Percentiles rank a stretch among this genome's conserved stretches.
Conservation (phyloP, 2,888 invertebrate genomes). For the Balanococcus diminutus region DNA sequence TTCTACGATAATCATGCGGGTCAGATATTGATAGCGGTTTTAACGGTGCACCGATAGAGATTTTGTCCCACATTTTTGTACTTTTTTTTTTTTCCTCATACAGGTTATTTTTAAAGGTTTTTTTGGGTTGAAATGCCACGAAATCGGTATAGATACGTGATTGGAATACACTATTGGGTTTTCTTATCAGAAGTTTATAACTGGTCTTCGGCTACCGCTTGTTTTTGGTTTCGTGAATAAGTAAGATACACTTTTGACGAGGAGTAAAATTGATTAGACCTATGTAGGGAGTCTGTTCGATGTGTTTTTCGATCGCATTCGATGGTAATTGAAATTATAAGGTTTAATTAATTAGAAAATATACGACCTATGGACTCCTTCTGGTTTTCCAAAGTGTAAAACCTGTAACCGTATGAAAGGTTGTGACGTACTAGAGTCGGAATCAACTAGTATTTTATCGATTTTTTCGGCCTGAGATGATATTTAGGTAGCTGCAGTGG, state of each 20-base stretch:
- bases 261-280: background rate
- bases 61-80: constrained; percentile 44
- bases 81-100: background rate
- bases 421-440: background rate
- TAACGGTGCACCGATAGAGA: constrained; percentile 33
- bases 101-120: background rate
- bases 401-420: background rate
- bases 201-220: background rate
- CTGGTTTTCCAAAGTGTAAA: background rate
- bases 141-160: constrained; percentile 3
- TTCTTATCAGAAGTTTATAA: background rate
- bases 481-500: no score
- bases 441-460: background rate
- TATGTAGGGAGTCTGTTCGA: background rate
- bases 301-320: background rate
- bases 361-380: constrained; percentile 9
- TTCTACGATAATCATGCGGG: constrained; percentile 42
- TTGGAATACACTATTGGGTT: background rate
- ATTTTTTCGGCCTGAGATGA: no score
- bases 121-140: background rate
- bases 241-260: background rate
- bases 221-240: background rate
- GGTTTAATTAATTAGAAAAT: constrained; percentile 20
- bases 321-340: background rate
- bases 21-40: constrained; percentile 35